Percentiles rank a stretch among this genome's conserved stretches.
These are phyloP conservation scores for Pseudoatta argentina DNA, from an alignment of 1,140 invertebrate genomes.

Conservation along the genomic window DNA sequence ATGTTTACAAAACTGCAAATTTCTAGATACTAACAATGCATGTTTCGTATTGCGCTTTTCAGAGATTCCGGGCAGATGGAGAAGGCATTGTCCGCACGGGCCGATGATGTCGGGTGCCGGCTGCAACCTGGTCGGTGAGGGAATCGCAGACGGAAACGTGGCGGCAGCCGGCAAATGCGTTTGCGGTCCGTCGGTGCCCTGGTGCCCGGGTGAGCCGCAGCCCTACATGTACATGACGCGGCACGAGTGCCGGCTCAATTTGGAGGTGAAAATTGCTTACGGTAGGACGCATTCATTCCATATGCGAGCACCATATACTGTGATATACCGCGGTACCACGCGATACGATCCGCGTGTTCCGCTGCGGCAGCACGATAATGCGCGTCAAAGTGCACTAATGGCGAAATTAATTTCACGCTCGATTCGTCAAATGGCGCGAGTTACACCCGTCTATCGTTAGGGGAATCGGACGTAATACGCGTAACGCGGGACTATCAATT, in stretches of 20 bases:
- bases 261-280: conserved; percentile 83
- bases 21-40: background rate
- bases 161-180: conserved; percentile 80
- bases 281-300: conserved; percentile 74
- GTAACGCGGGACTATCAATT: conserved; percentile 51
- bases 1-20: background rate
- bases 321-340: conserved; percentile 3
- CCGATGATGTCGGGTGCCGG: conserved; percentile 81
- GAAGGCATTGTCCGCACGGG: conserved; percentile 81
- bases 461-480: conserved; percentile 34
- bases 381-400: conserved; percentile 63
- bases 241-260: conserved; percentile 84
- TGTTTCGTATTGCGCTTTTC: conserved; percentile 42
- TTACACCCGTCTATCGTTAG: conserved; percentile 41
- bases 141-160: conserved; percentile 67
- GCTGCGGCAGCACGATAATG: conserved; percentile 49
- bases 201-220: conserved; percentile 83
- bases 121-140: conserved; percentile 83
- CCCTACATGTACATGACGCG: conserved; percentile 82
- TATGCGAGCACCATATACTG: conserved; percentile 2
- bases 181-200: conserved; percentile 83
- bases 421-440: conserved; percentile 58
- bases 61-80: conserved; percentile 84
- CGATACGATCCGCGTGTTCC: conserved; percentile 10
- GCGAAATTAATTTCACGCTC: conserved; percentile 58